Base-by-base conservation (phyloP, 1,140 invertebrate species). In the Cepaea nemoralis region DNA sequence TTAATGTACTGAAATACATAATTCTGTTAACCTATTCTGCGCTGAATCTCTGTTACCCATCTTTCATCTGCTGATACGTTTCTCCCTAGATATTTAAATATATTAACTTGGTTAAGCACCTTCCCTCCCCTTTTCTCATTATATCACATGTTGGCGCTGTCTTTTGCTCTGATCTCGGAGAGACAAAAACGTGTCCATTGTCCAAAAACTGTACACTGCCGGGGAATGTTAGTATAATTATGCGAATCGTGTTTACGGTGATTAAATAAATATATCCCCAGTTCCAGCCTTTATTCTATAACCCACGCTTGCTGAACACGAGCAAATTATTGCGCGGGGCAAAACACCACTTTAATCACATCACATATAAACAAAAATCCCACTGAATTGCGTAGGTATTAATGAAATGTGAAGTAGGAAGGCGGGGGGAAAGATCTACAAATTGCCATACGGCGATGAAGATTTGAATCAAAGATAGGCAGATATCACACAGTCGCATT, bases 191-290 rank as follows among this genome's bases (percentile, higher is more conserved):
- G n/a, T n/a, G n/a, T n/a, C n/a, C n/a, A n/a, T n/a, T n/a, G n/a
- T n/a, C n/a, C n/a, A n/a, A n/a, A n/a, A n/a, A n/a, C n/a, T n/a
- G n/a, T n/a, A n/a, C n/a, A n/a, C n/a, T n/a, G n/a, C n/a, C n/a
- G n/a, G n/a, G n/a, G n/a, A 55, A 55, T 55, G n/a, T 55, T 3
- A 1, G 50, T 22, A 55, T 19, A 55, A 55, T 55, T 63, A 31
- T 63, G 8, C 27, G n/a, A 63, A 8, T 31, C 59, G 33, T 31
- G 5, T 63, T 31, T 19, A 27, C n/a, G 16, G 33, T 19, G 59
- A 63, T 63, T 63, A 63, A 63, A 63, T 63, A 63, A 63, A 63
- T 6, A 63, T 31, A 63, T 63, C 59, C 59, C 59, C 27, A 63
- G 33, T 31, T n/a, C 27, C 59, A n/a, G 10, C 27, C 59, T 16